phyloP scores from a whole-genome alignment of 2,888 invertebrate species.

The Oligia latruncula region DNA sequence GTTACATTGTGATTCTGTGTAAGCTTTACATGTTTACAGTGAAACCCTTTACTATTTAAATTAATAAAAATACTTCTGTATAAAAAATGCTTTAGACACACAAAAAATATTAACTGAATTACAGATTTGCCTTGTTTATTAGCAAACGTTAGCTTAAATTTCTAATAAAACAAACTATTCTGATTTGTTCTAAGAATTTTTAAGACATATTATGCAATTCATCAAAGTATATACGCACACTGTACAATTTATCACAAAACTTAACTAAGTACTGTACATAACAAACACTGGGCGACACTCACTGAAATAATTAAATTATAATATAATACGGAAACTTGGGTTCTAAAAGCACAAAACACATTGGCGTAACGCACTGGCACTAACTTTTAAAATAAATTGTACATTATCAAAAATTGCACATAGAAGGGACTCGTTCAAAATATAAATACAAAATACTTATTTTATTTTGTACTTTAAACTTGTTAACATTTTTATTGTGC shows the following conservation, averaged over 20 bases:
- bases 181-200: neutral
- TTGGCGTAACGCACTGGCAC: constrained; percentile 72
- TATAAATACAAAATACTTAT: neutral
- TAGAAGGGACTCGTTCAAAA: neutral
- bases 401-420: neutral
- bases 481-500: neutral
- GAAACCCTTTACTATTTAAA: neutral
- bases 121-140: neutral
- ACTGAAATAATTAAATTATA: constrained; percentile 26
- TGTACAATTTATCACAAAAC: constrained; percentile 58
- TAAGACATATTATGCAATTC: constrained; percentile 67
- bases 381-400: constrained; percentile 59
- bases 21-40: constrained; percentile 20
- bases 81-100: neutral
- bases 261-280: constrained; percentile 53
- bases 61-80: neutral
- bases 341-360: constrained; percentile 66
- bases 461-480: neutral
- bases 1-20: constrained; percentile 2
- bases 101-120: neutral
- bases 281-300: constrained; percentile 25
- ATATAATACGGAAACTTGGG: constrained; percentile 34
- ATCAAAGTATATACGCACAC: constrained; percentile 60
- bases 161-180: neutral
- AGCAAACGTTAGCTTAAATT: neutral